Evolutionary conservation across 2,888 invertebrate genomes (phyloP), one percentile per base, ranked within the genome.

Genomic region (Scelioninae gen. 2): DNA sequence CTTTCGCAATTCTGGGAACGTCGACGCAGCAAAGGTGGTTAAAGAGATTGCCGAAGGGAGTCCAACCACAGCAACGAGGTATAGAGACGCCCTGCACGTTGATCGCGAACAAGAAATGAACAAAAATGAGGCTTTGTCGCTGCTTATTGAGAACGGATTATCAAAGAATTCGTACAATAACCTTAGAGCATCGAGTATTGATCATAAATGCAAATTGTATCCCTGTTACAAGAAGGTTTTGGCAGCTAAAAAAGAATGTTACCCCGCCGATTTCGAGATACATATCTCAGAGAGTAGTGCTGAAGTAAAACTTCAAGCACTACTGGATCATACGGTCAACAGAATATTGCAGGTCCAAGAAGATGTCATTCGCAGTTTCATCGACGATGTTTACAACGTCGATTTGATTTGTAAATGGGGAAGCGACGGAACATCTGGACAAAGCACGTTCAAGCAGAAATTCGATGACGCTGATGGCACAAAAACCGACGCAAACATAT

Each of bases 11-110:
- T 50, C 57, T 22, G 76, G 78, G 52, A 65, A 76, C 15, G 15
- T 69, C 13, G 69, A 76, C 46, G 75, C 77, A 31, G 41, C 78
- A 16, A 77, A 76, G 35, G 61, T 78, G 6, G 52, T 77, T 19
- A 33, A 60, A 39, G 75, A 78, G 35, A 45, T 77, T 13, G 41
- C 68, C 7, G 39, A 64, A 48, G 73, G 68, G 3, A 64, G 67
- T 61, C 75, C 74, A 73, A 31, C 64, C 37, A 72, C 50, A 57
- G 77, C 77, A 37, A 57, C 18, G 46, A 52, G 45, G 43, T 78
- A 76, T 41, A 55, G 71, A 61, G 41, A 53, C 48, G 39, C 13
- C 61, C 18, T 5, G 28, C 28, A 15, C 11, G 37, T 37, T 39
- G 25, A 4, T n/a, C 28, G 16, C 10, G 58, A 71, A 19, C 48